A percentile compares a stretch with the other conserved stretches of the same genome.
Evolutionary conservation across 53 echinoderm and acorn worm species (phyloP).

Genomic region (Stichopus horrens): DNA sequence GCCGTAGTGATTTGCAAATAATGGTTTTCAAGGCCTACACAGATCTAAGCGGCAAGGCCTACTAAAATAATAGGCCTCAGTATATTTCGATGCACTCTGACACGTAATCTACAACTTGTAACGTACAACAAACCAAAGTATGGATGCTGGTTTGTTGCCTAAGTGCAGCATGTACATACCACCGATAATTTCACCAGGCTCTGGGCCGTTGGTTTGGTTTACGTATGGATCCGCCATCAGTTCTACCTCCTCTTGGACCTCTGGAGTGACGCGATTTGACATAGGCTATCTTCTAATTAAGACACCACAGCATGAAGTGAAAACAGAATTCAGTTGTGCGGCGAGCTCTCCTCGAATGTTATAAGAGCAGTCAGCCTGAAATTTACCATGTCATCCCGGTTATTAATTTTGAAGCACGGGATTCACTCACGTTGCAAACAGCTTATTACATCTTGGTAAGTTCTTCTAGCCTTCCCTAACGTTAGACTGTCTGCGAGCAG

Average conservation of each 20-base stretch:
- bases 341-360: slow-evolving; percentile 22
- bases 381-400: slow-evolving; percentile 29
- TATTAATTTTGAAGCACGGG: slow-evolving; percentile 29
- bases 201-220: slow-evolving; percentile 42
- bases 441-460: neutral
- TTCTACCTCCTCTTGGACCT: slow-evolving; percentile 70
- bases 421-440: neutral
- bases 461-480: neutral
- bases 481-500: neutral
- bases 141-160: too few relatives aligned
- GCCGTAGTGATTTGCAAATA: too few relatives aligned
- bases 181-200: slow-evolving; percentile 31
- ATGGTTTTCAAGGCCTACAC: too few relatives aligned
- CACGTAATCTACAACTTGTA: too few relatives aligned
- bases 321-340: slow-evolving; percentile 7
- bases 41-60: too few relatives aligned
- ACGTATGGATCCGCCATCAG: slow-evolving; percentile 66
- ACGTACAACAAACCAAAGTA: too few relatives aligned
- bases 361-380: slow-evolving; percentile 17
- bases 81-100: too few relatives aligned
- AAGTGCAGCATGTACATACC: slow-evolving; percentile 6
- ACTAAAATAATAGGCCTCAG: too few relatives aligned
- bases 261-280: slow-evolving; percentile 66
- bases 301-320: slow-evolving; percentile 22
- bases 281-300: slow-evolving; percentile 45